phyloP scores from a whole-genome alignment of 2,113 vertebrate species.

The Vicugna pacos region DNA sequence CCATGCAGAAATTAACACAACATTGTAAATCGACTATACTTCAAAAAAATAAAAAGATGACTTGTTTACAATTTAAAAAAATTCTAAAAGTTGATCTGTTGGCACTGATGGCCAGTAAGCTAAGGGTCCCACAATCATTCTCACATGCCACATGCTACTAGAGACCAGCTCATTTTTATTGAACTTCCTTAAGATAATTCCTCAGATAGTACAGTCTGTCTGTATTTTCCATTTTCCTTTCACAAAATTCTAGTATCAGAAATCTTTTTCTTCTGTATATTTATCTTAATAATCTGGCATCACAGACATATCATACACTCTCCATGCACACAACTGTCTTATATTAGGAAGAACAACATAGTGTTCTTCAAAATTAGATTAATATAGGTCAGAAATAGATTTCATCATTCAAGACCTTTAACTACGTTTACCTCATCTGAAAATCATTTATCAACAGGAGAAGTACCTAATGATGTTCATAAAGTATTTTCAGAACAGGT shows the following conservation, averaged over 20 bases:
- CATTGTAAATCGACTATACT: no score
- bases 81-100: neutral
- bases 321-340: neutral
- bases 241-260: neutral
- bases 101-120: neutral
- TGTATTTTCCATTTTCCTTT: slow-evolving; percentile 18
- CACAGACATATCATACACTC: neutral
- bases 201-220: neutral
- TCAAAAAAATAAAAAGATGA: no score
- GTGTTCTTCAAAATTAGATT: neutral
- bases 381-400: slow-evolving; percentile 1
- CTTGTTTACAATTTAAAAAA: no score
- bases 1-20: no score
- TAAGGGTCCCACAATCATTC: no score
- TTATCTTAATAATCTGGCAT: neutral
- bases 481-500: neutral
- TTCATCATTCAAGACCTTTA: neutral
- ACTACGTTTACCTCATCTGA: neutral
- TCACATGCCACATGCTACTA: neutral
- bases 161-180: neutral
- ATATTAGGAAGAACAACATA: neutral
- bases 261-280: neutral
- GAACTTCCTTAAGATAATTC: neutral
- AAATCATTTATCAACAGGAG: neutral
- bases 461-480: neutral